Evolutionary conservation across 1,140 invertebrate genomes (phyloP), one percentile per base, ranked within the genome.

Genomic region (Drosophila pallidifrons): DNA sequence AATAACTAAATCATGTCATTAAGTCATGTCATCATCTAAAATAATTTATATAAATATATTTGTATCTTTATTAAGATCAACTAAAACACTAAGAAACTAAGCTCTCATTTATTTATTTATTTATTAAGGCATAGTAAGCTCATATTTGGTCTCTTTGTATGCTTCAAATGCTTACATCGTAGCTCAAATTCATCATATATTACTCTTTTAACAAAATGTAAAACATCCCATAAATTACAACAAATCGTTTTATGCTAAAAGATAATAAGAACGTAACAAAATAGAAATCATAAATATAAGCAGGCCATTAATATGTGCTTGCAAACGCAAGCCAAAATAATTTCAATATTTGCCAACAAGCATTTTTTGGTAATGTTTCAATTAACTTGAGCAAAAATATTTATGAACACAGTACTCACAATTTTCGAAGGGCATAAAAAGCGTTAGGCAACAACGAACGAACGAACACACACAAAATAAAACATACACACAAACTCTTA

Each of bases 221-320:
- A 7, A 43, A 4, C 11, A 10, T 1, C 38, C 60, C 71, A 87
- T 82, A 87, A 87, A 98, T 94, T 79, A 74, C 32, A 47, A 71
- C 59, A 68, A 81, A 86, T 75, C 70, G 54, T 63, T 75, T 80
- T 59, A 54, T 71, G 66, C 47, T 25, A 25, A 25, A 25, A 25
- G 20, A 61, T 2, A 49, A 35, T 2, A 30, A 54, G 3, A 32
- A 32, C 20, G 20, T 25, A 25, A 2, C 4, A 85, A 61, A 65
- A 66, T 81, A 80, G 46, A 59, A 54, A 79, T 45, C 81, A 70
- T 41, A 32, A 54, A 45, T 47, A 35, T 51, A 32, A 52, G 60
- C 61, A 59, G 28, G 20, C 68, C 68, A 79, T 83, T 83, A 69
- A 68, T 77, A 52, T 47, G 2, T 11, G 41, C 13, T 25, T 25